These are phyloP conservation scores for Torymus auratus DNA, from an alignment of 2,888 invertebrate species.

Conservation along the genomic window DNA sequence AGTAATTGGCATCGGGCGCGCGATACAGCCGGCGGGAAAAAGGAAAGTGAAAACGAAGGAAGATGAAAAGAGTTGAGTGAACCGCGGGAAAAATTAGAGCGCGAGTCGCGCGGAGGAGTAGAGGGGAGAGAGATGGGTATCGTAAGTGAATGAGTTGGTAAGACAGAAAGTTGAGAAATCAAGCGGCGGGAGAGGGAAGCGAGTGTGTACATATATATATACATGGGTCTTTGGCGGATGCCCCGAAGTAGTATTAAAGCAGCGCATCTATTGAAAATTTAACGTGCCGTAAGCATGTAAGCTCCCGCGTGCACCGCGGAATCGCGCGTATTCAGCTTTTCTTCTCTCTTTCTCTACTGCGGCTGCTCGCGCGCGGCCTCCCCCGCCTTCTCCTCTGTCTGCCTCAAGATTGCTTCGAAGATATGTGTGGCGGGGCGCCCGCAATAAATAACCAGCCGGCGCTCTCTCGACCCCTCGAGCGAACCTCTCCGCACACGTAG, in stretches of 20 bases:
- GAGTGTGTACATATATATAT: neutral
- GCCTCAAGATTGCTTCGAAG: slow-evolving; percentile 64
- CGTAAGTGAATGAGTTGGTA: neutral
- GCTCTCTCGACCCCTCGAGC: neutral
- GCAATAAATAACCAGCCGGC: slow-evolving; percentile 66
- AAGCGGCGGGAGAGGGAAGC: neutral
- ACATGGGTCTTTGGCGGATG: slow-evolving; percentile 1
- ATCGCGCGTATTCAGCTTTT: slow-evolving; percentile 66
- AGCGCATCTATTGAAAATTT: slow-evolving; percentile 68
- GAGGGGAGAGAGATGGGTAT: neutral
- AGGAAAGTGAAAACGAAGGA: neutral
- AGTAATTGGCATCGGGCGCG: slow-evolving; percentile 37
- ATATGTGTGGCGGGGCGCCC: slow-evolving; percentile 61
- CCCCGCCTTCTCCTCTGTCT: slow-evolving; percentile 40
- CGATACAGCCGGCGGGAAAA: neutral
- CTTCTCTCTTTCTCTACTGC: slow-evolving; percentile 43
- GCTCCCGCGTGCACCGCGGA: slow-evolving; percentile 40
- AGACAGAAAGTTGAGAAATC: neutral
- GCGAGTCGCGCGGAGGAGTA: neutral
- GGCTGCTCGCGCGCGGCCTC: no score
- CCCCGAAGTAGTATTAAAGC: slow-evolving; percentile 63
- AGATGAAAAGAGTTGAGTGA: neutral
- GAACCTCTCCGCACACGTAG: neutral
- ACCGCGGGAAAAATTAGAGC: neutral
- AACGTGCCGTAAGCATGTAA: slow-evolving; percentile 68